Evolutionary conservation across 2,113 vertebrate species (phyloP), one percentile per base, ranked within the genome.

Genomic region (Pao palembangensis): DNA sequence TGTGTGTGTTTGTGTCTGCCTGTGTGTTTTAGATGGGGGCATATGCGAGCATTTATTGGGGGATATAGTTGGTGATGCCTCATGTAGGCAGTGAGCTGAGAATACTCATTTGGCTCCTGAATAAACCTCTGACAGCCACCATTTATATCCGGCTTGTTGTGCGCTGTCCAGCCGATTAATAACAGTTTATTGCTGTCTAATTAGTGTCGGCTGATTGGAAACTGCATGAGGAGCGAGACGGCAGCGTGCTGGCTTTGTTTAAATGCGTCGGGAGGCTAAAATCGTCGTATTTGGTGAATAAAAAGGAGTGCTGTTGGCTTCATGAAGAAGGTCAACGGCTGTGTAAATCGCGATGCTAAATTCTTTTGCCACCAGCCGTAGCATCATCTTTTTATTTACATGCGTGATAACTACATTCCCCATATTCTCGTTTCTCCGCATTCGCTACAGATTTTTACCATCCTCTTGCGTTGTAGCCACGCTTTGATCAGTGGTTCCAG

Each of bases 121-220:
- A 96, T 94, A 93, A 93, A 88, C 91, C 87, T 91, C 90, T 96
- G 95, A 96, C 95, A 96, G 93, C 90, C 83, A 91, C 93, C 94
- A 98, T 99, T 96, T 96, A 96, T 96, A 95, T 96, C 89, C 87
- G 91, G 93, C 93, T 98, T 90, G 91, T 96, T 97, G 93, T 92
- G 84, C 92, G 93, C 94, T 93, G 94, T 95, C 93, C 93, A 90
- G 92, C 91, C 93, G 93, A 96, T 98, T 97, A 96, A 96, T 95
- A 96, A 96, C 93, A 94, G 93, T 96, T 96, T 94, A 93, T 94
- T 93, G 93, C 93, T 95, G 94, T 99, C 94, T 98, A 97, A 97
- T 98, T 98, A 96, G 93, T 93, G 91, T 93, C 93, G 92, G 94
- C 81, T 87, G 83, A 90, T 92, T 88, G 82, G 83, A 87, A 89